Conservation (phyloP, 30 jellyfish, hydroid and myxozoan species). For the Turritopsis rubra region DNA sequence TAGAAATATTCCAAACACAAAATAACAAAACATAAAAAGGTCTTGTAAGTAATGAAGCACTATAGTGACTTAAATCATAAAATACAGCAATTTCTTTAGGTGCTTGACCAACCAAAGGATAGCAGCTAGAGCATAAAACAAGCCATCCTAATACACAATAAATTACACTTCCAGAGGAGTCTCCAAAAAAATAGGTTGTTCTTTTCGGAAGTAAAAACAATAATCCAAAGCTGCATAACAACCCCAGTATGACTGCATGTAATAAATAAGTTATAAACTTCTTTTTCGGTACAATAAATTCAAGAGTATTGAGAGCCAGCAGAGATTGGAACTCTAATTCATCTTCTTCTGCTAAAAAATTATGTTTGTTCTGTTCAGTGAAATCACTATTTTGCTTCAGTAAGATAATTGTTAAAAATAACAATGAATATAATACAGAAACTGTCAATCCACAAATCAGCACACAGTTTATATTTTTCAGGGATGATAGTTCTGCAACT, state of each 20-base stretch:
- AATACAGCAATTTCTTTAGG: constrained; percentile 61
- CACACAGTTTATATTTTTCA: constrained; percentile 16
- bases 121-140: constrained; percentile 36
- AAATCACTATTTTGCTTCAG: not conserved
- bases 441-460: constrained; percentile 34
- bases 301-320: constrained; percentile 7
- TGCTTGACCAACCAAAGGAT: constrained; percentile 54
- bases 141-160: constrained; percentile 48
- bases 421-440: constrained; percentile 9
- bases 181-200: constrained; percentile 14
- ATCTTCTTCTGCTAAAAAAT: constrained; percentile 32
- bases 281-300: constrained; percentile 41
- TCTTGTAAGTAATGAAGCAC: constrained; percentile 35
- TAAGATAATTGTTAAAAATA: constrained; percentile 7
- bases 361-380: not conserved
- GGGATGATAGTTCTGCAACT: constrained; percentile 27
- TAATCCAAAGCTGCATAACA: constrained; percentile 31
- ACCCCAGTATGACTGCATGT: constrained; percentile 42
- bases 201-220: constrained; percentile 46
- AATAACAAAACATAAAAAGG: constrained; percentile 42
- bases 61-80: constrained; percentile 38
- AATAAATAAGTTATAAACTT: constrained; percentile 11
- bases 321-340: constrained; percentile 39
- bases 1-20: constrained; percentile 33
- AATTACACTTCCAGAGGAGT: constrained; percentile 26